Conservation (phyloP, 2,113 vertebrate genomes). For the Petaurus breviceps region DNA sequence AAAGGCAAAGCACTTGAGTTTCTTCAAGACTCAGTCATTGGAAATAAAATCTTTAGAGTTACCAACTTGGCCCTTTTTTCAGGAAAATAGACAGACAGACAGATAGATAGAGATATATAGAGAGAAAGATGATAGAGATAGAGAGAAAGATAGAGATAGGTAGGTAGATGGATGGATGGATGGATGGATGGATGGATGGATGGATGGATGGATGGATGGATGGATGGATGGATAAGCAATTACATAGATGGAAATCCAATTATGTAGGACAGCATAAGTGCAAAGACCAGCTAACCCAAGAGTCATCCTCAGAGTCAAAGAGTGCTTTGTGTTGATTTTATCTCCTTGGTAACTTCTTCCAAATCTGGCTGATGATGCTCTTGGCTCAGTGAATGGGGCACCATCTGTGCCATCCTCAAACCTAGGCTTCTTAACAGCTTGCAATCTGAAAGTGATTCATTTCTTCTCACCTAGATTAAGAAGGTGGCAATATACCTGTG, state of each 20-base stretch:
- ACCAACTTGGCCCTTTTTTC: background rate
- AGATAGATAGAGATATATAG: too few species aligned
- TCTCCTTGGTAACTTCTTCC: background rate
- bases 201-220: too few species aligned
- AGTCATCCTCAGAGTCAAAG: background rate
- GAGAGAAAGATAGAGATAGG: too few species aligned
- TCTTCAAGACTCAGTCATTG: background rate
- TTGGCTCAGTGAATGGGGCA: background rate
- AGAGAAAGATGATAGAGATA: background rate
- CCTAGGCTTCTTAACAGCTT: rapidly evolving
- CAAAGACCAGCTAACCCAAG: rapidly evolving
- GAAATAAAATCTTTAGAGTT: background rate
- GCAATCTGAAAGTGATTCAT: constrained; percentile 32
- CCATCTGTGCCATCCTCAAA: rapidly evolving
- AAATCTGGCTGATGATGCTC: rapidly evolving
- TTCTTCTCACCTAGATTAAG: constrained; percentile 89
- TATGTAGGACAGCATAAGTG: background rate
- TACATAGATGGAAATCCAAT: background rate
- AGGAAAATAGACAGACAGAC: too few species aligned
- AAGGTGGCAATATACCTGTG: constrained; percentile 98
- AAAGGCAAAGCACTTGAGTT: background rate
- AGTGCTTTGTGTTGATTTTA: background rate
- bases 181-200: background rate
- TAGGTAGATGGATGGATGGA: too few species aligned
- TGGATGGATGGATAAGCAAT: background rate